A percentile compares a stretch with the other conserved stretches of the same genome.
These are phyloP conservation scores for Morpho deidamia DNA, from an alignment of 2,888 invertebrate species.

Conservation along the genomic window DNA sequence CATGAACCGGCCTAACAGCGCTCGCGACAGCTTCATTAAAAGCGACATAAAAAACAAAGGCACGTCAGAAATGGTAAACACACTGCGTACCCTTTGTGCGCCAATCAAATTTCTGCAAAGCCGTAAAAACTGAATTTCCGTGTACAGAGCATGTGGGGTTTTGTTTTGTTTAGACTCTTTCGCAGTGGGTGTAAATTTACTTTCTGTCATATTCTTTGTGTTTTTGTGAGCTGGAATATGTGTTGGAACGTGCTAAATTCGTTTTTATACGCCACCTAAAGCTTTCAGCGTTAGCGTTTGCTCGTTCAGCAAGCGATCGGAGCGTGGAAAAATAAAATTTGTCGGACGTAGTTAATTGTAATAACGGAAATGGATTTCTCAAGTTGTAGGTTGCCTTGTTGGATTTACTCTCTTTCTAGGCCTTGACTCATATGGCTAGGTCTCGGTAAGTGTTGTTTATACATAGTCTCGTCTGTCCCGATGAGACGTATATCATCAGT, in stretches of 20 bases:
- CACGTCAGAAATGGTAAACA: conserved; percentile 33
- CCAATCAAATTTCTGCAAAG: conserved; percentile 50
- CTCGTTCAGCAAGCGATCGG: background rate
- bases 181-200: conserved; percentile 18
- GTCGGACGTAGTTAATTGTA: too few relatives aligned
- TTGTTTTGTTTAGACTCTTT: conserved; percentile 13
- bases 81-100: conserved; percentile 41
- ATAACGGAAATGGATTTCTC: too few relatives aligned
- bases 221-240: conserved; percentile 16
- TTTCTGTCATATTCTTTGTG: conserved; percentile 18
- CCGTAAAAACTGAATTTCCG: conserved; percentile 24
- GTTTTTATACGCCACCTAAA: conserved; percentile 5
- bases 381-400: too few relatives aligned
- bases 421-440: too few relatives aligned
- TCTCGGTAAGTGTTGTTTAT: too few relatives aligned
- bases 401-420: too few relatives aligned
- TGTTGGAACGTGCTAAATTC: conserved; percentile 9
- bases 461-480: too few relatives aligned
- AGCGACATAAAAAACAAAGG: conserved; percentile 43
- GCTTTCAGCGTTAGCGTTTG: background rate
- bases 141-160: conserved; percentile 12
- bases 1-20: conserved; percentile 2
- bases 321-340: background rate
- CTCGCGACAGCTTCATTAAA: conserved; percentile 55
- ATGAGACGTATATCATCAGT: too few relatives aligned